Evolutionary conservation across 2,797 vertebrate species (phyloP).

Genomic region (Cossypha heuglini): DNA sequence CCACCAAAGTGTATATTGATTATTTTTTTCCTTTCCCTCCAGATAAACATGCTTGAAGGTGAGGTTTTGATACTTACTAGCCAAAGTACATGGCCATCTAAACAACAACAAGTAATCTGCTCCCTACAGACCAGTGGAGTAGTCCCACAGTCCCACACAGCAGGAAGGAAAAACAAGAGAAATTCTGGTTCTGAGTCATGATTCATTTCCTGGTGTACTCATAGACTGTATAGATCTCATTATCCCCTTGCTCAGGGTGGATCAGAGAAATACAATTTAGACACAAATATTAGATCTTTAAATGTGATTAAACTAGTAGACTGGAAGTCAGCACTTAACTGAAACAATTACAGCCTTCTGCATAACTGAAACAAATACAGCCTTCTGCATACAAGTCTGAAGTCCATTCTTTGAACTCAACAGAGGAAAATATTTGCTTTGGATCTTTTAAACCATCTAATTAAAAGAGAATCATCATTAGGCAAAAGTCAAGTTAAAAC

Average conservation of each 20-base stretch:
- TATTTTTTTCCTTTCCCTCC: neutral
- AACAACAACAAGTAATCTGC: neutral
- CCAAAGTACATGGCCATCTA: neutral
- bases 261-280: neutral
- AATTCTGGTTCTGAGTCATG: neutral
- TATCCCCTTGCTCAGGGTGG: neutral
- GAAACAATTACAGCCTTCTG: neutral
- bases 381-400: neutral
- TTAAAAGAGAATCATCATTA: neutral
- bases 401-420: neutral
- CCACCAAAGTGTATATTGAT: neutral
- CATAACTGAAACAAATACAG: neutral
- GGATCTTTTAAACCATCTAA: neutral
- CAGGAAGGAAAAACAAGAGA: neutral
- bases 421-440: neutral
- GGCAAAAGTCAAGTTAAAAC: neutral
- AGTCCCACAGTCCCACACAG: neutral
- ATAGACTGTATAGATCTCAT: neutral
- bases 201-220: neutral
- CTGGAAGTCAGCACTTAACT: neutral
- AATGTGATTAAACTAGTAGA: neutral
- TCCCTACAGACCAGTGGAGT: neutral
- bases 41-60: neutral
- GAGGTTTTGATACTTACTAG: neutral
- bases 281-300: neutral